Conservation (phyloP, 2,888 invertebrate genomes). For the Scaptomyza polygonia region DNA sequence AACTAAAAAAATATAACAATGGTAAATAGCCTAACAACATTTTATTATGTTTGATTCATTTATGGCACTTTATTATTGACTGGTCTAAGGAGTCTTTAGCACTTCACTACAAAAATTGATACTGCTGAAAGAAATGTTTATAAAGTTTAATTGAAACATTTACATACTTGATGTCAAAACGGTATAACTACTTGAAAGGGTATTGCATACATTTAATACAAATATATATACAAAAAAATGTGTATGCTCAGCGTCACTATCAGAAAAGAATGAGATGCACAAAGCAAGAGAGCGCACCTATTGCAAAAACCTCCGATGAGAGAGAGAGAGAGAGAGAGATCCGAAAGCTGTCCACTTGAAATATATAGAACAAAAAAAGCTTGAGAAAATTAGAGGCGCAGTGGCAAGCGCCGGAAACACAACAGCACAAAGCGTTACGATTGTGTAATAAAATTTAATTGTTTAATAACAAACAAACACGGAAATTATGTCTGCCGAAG, state of each 20-base stretch:
- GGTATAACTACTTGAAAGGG: no score
- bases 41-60: no score
- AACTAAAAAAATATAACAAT: no score
- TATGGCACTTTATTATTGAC: no score
- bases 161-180: no score
- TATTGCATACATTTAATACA: background rate
- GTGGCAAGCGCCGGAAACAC: slow-evolving; percentile 1
- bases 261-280: background rate
- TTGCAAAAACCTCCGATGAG: background rate
- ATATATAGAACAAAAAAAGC: slow-evolving; percentile 7
- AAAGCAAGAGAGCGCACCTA: background rate
- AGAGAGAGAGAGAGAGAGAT: slow-evolving; percentile 5
- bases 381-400: slow-evolving; percentile 16
- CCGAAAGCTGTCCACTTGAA: slow-evolving; percentile 9
- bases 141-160: no score
- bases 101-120: no score
- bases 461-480: background rate
- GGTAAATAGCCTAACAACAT: no score
- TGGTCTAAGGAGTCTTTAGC: no score
- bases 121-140: no score
- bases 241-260: background rate
- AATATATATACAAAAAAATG: background rate
- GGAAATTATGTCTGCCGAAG: slow-evolving; percentile 34
- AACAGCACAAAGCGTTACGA: background rate
- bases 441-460: background rate